Evolutionary conservation across 2,113 vertebrate genomes (phyloP).

Genomic region (Myiopsitta monachus): DNA sequence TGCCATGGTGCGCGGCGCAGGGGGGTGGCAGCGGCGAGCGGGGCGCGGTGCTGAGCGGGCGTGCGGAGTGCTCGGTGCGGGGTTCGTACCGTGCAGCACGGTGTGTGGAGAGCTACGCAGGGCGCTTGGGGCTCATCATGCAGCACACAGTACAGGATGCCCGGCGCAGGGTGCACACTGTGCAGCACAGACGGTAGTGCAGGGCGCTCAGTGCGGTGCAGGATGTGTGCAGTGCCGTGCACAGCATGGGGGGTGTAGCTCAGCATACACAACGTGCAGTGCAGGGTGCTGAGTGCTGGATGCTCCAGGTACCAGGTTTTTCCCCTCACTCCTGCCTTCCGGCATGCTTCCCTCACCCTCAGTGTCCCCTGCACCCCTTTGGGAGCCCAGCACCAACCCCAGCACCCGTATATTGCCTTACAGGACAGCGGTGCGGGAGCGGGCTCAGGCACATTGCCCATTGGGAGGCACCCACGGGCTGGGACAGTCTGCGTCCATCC

Average conservation of each 20-base stretch:
- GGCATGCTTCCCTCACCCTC: accelerated
- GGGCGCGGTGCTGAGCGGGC: background rate
- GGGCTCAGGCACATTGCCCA: accelerated
- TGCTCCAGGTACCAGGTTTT: background rate
- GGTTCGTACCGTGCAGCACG: background rate
- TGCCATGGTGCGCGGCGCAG: background rate
- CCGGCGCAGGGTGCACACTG: too few relatives aligned
- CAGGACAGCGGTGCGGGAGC: accelerated
- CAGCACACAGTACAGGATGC: background rate
- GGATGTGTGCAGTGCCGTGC: background rate
- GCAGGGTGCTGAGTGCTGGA: background rate
- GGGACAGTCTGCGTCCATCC: background rate
- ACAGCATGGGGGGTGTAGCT: background rate
- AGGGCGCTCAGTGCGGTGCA: background rate
- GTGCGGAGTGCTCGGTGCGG: background rate
- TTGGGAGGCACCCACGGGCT: background rate
- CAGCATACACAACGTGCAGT: background rate
- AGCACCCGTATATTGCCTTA: accelerated
- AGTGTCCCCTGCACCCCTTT: background rate
- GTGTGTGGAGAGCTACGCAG: background rate
- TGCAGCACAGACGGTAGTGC: background rate
- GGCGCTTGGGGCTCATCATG: background rate
- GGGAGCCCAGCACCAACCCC: background rate
- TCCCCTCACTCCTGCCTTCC: too few relatives aligned
- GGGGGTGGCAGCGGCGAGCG: background rate